Percentiles rank a stretch among this genome's conserved stretches.
These are phyloP conservation scores for Parnassius mnemosyne DNA, from an alignment of 2,888 invertebrate species.

Conservation along the genomic window DNA sequence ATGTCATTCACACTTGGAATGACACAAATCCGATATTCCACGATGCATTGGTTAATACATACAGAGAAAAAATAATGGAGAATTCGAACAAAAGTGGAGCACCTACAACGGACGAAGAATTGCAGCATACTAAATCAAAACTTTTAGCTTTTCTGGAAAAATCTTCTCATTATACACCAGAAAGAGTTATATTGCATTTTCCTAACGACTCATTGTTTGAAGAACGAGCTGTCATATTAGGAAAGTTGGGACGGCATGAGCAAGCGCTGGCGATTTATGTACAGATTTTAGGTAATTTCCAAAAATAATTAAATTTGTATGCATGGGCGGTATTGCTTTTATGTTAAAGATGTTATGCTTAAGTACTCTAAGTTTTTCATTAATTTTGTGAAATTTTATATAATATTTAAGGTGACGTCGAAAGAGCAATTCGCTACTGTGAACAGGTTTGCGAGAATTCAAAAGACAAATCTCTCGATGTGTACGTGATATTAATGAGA, in stretches of 20 bases:
- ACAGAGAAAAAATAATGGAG: slow-evolving; percentile 86
- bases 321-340: no score
- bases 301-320: no score
- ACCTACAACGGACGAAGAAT: slow-evolving; percentile 58
- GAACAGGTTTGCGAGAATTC: slow-evolving; percentile 82
- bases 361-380: no score
- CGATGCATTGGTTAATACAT: slow-evolving; percentile 93
- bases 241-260: slow-evolving; percentile 93
- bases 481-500: slow-evolving; percentile 83
- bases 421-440: slow-evolving; percentile 92
- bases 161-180: slow-evolving; percentile 91
- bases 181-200: slow-evolving; percentile 91
- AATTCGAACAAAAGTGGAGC: slow-evolving; percentile 42
- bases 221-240: slow-evolving; percentile 96
- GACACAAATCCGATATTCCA: slow-evolving; percentile 93
- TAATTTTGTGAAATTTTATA: background rate
- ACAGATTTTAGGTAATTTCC: slow-evolving; percentile 84
- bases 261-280: slow-evolving; percentile 96
- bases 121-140: slow-evolving; percentile 71
- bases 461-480: slow-evolving; percentile 65
- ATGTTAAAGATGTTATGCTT: no score
- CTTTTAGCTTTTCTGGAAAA: slow-evolving; percentile 89
- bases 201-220: slow-evolving; percentile 92
- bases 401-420: slow-evolving; percentile 82
- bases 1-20: slow-evolving; percentile 94